Conservation (phyloP, 37 sponge, comb jelly and placozoan species). For the Spongilla lacustris region DNA sequence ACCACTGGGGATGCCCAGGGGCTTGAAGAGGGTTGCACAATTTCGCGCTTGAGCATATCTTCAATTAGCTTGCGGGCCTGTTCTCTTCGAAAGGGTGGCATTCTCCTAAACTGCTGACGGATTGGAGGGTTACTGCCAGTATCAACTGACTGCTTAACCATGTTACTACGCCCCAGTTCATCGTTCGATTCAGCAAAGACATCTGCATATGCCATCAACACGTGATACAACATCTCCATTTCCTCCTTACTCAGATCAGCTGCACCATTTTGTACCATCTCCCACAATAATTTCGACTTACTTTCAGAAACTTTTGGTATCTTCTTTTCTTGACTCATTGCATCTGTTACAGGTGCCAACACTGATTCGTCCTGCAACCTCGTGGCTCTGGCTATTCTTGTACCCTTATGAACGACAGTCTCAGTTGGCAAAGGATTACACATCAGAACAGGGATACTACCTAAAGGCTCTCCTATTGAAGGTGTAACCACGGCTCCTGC, state of each 20-base stretch:
- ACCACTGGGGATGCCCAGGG: conserved; percentile 27
- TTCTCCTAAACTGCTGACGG: background rate
- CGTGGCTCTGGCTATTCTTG: too few relatives aligned
- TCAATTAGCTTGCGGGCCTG: conserved; percentile 6
- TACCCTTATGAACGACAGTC: too few relatives aligned
- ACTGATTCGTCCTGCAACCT: too few relatives aligned
- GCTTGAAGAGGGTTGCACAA: conserved; percentile 21
- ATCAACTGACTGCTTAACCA: background rate
- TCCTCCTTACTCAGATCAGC: background rate
- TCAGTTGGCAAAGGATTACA: too few relatives aligned
- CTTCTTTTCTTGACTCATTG: too few relatives aligned
- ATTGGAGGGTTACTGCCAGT: conserved; percentile 12
- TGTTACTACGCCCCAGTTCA: conserved; percentile 2
- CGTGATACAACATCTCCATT: conserved; percentile 1
- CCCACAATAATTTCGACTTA: too few relatives aligned
- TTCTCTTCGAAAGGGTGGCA: conserved; percentile 1
- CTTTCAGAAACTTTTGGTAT: too few relatives aligned
- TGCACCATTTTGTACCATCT: too few relatives aligned
- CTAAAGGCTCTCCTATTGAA: too few relatives aligned
- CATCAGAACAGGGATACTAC: too few relatives aligned
- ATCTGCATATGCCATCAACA: conserved; percentile 3
- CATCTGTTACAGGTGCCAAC: too few relatives aligned
- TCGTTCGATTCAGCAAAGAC: background rate
- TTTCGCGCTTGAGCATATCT: conserved; percentile 3
- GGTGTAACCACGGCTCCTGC: too few relatives aligned